These are phyloP conservation scores for Artemia sinica DNA, from an alignment of 2,888 invertebrate genomes.

Conservation along the genomic window DNA sequence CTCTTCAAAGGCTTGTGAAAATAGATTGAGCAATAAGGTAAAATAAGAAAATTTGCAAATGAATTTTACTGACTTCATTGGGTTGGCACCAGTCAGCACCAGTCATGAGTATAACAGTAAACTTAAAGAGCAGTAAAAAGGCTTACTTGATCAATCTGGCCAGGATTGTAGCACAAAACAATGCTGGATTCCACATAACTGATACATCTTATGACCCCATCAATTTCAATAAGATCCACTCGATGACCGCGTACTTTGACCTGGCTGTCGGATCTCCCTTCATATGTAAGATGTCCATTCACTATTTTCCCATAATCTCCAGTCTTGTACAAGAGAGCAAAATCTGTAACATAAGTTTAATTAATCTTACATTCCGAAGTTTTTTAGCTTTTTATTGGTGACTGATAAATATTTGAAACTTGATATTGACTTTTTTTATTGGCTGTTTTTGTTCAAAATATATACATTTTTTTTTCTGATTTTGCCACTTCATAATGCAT, in stretches of 20 bases:
- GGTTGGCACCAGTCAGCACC: neutral
- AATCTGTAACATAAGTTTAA: too few relatives aligned
- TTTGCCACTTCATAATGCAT: too few relatives aligned
- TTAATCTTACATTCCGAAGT: too few relatives aligned
- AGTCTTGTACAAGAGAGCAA: conserved; percentile 48
- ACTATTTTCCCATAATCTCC: conserved; percentile 62
- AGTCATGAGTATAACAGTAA: conserved; percentile 4
- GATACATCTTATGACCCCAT: conserved; percentile 46
- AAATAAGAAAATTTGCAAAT: too few relatives aligned
- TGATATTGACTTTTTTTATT: too few relatives aligned
- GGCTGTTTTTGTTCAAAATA: too few relatives aligned
- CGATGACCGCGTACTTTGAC: conserved; percentile 69
- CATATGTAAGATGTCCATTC: conserved; percentile 45
- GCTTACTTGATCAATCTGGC: conserved; percentile 39
- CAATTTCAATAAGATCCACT: conserved; percentile 67
- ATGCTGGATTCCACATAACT: conserved; percentile 53
- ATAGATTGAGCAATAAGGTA: too few relatives aligned
- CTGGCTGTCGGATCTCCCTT: conserved; percentile 70
- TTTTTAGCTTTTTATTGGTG: too few relatives aligned
- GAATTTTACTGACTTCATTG: neutral
- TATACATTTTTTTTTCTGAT: too few relatives aligned
- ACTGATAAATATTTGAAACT: too few relatives aligned
- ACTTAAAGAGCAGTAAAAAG: neutral
- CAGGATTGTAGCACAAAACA: conserved; percentile 59
- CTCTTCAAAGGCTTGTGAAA: too few relatives aligned